phyloP scores from a whole-genome alignment of 1,140 invertebrate genomes.

The Conus ventricosus region DNA sequence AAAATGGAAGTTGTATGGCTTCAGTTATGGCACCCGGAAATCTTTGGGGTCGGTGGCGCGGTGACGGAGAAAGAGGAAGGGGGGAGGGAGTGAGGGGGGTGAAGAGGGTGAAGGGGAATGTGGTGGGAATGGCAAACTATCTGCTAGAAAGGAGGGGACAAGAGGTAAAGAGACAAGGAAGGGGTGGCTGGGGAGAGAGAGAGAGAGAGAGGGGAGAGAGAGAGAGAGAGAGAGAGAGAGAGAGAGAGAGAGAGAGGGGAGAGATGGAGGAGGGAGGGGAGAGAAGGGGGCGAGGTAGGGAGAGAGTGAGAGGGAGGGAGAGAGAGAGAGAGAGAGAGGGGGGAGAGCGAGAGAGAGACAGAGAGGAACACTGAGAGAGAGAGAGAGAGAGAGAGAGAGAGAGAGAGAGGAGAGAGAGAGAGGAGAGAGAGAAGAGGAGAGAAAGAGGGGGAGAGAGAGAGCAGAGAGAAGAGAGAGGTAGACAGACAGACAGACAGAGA shows the following conservation, averaged over 20 bases:
- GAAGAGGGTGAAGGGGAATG: background rate
- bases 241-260: background rate
- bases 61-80: background rate
- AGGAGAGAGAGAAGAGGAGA: background rate
- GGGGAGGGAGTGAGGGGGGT: background rate
- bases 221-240: background rate
- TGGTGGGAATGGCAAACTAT: background rate
- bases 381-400: background rate
- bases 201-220: background rate
- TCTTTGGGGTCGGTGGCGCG: no score
- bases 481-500: background rate
- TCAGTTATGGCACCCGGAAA: no score
- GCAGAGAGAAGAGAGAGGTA: background rate
- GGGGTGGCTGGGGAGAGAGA: background rate
- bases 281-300: background rate
- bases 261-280: background rate
- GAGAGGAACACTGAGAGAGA: background rate
- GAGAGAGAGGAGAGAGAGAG: background rate
- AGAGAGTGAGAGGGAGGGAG: background rate
- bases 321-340: background rate
- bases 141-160: background rate
- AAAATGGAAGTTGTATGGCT: no score
- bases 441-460: background rate
- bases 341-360: background rate
- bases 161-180: no score